A percentile compares a stretch with the other conserved stretches of the same genome.
These are phyloP conservation scores for Falco rusticolus DNA, from an alignment of 2,797 vertebrate genomes.

Conservation along the genomic window DNA sequence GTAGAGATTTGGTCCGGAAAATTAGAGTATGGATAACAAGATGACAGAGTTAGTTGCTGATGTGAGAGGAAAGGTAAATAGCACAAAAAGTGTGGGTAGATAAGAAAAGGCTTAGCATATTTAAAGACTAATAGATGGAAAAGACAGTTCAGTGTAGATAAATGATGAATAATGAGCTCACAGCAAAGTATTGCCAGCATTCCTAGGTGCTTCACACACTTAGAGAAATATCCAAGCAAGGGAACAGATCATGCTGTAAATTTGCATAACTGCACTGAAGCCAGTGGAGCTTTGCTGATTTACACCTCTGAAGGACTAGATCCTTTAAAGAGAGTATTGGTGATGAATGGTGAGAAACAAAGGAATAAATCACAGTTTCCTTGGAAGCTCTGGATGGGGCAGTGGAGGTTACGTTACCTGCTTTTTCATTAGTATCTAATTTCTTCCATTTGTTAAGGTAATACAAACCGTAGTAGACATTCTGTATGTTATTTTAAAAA, in stretches of 20 bases:
- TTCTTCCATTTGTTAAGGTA: background rate
- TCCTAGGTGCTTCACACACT: background rate
- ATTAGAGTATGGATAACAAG: slow-evolving; percentile 60
- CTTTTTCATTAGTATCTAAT: background rate
- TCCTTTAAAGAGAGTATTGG: background rate
- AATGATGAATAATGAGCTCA: slow-evolving; percentile 53
- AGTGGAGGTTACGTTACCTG: background rate
- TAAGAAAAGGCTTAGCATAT: slow-evolving; percentile 48
- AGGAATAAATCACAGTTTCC: background rate
- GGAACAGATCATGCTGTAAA: background rate
- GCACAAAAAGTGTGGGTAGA: slow-evolving; percentile 29
- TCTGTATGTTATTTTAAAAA: background rate
- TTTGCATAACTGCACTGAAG: background rate
- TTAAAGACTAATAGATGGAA: slow-evolving; percentile 47
- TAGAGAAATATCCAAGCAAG: background rate
- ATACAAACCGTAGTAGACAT: background rate
- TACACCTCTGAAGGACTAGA: background rate
- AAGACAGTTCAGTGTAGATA: slow-evolving; percentile 47
- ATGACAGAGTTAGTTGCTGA: slow-evolving; percentile 1
- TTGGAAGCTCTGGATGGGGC: background rate
- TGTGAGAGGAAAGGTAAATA: slow-evolving; percentile 60
- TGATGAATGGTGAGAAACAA: slow-evolving; percentile 25
- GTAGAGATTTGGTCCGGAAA: slow-evolving; percentile 61
- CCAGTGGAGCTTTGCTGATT: slow-evolving; percentile 12
- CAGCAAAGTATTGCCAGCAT: background rate